These are phyloP conservation scores for Remorina albescens DNA, from an alignment of 2,797 vertebrate species.

Conservation along the genomic window DNA sequence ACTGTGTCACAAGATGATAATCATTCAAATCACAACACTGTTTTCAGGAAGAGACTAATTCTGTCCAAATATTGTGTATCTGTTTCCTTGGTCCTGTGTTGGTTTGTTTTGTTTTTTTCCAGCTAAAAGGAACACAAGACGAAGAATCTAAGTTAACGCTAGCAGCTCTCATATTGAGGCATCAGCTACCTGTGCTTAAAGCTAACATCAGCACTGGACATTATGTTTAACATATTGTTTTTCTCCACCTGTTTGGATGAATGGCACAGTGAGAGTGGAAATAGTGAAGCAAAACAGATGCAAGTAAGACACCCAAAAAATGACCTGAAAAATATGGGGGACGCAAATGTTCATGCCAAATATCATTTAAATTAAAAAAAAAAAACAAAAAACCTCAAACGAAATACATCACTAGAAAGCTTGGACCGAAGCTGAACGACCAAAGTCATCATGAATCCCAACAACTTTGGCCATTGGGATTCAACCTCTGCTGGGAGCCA, in stretches of 20 bases:
- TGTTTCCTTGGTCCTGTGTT: background rate
- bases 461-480: too few relatives aligned
- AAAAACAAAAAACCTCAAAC: too few relatives aligned
- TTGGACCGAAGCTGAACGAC: background rate
- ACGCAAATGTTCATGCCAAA: too few relatives aligned
- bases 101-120: background rate
- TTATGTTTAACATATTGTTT: background rate
- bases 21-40: too few relatives aligned
- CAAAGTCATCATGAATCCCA: background rate
- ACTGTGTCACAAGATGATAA: background rate
- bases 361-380: background rate
- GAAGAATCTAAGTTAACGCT: background rate
- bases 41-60: too few relatives aligned
- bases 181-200: background rate
- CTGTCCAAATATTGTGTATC: too few relatives aligned
- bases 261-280: too few relatives aligned
- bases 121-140: background rate
- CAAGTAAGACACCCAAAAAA: too few relatives aligned
- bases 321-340: too few relatives aligned
- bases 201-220: background rate
- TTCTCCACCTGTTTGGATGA: too few relatives aligned
- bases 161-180: background rate
- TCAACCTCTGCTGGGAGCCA: background rate
- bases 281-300: too few relatives aligned
- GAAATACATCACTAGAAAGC: background rate